Base-by-base conservation (phyloP, 2,888 invertebrate species). In the Diadegma fenestrale region DNA sequence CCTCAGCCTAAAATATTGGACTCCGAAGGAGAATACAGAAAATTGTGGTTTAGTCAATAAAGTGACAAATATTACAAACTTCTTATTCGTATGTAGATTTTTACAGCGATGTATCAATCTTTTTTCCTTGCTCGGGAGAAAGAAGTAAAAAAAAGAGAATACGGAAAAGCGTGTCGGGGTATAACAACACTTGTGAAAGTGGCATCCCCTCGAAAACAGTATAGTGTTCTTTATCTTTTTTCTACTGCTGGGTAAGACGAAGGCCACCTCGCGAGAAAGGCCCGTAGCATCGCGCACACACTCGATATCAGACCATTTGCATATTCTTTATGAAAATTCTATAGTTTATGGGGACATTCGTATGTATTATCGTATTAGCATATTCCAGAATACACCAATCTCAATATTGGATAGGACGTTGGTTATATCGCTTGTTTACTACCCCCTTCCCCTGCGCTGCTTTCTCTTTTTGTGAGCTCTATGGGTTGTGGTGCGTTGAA, bases 331-430 rank as follows among this genome's bases (percentile, higher is more conserved):
- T 93, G 93, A 93, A 94, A 93, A 93, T 93, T 93, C 94, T 93
- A 93, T 93, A 93, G 93, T 93, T 93, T 93, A 93, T 93, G 92
- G 92, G 90, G 90, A 90, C 93, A 94, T 94, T 94, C 91, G 92
- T 93, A 93, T 94, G 93, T 93, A 93, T 94, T 94, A 94, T 92
- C 91, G 88, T 91, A 94, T 94, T 94, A 94, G 93, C 94, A 94
- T 94, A 94, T 93, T 93, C 93, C 90, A 90, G 89, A 89, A 93
- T 92, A 93, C 93, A 91, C 92, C 94, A 93, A 94, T 94, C 93
- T 93, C 93, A 93, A 94, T 94, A 94, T 94, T 94, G 93, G 93
- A 93, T 93, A 92, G 90, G 75, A 88, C 86, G 88, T 88, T 85
- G 89, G 89, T 89, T 92, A 92, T 92, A 93, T 92, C 91, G 92